These are phyloP conservation scores for Sitophilus oryzae DNA, from an alignment of 1,140 invertebrate genomes.

Conservation along the genomic window DNA sequence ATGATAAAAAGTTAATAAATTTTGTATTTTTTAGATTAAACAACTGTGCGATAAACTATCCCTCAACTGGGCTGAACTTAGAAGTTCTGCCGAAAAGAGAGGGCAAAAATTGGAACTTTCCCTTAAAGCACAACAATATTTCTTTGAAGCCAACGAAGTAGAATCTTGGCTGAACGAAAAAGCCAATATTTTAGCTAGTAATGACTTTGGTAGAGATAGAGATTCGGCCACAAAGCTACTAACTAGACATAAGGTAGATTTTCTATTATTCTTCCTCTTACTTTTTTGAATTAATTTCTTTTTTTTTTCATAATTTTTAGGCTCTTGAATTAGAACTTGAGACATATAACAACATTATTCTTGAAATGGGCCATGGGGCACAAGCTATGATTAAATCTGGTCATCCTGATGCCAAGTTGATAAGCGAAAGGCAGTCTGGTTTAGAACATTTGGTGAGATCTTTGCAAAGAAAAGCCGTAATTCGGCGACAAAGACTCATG, in stretches of 20 bases:
- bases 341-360: constrained; percentile 86
- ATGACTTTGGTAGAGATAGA: constrained; percentile 81
- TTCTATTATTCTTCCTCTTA: constrained; percentile 1
- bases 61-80: constrained; percentile 64
- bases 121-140: constrained; percentile 82
- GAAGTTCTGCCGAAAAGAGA: constrained; percentile 62
- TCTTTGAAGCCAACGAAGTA: constrained; percentile 85
- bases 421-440: constrained; percentile 70
- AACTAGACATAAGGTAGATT: constrained; percentile 86
- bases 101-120: constrained; percentile 77
- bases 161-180: constrained; percentile 90
- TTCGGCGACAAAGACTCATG: constrained; percentile 77
- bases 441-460: constrained; percentile 74
- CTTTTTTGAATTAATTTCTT: neutral
- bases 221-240: constrained; percentile 85
- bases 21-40: constrained; percentile 48
- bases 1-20: neutral
- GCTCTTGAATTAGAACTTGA: constrained; percentile 88
- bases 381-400: constrained; percentile 67
- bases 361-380: constrained; percentile 86
- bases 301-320: constrained; percentile 43
- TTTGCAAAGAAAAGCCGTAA: constrained; percentile 72
- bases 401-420: constrained; percentile 74
- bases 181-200: constrained; percentile 70
- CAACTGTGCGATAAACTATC: constrained; percentile 59